A percentile compares a stretch with the other conserved stretches of the same genome.
Evolutionary conservation across 2,113 vertebrate genomes (phyloP).

Genomic region (Eidolon helvum): DNA sequence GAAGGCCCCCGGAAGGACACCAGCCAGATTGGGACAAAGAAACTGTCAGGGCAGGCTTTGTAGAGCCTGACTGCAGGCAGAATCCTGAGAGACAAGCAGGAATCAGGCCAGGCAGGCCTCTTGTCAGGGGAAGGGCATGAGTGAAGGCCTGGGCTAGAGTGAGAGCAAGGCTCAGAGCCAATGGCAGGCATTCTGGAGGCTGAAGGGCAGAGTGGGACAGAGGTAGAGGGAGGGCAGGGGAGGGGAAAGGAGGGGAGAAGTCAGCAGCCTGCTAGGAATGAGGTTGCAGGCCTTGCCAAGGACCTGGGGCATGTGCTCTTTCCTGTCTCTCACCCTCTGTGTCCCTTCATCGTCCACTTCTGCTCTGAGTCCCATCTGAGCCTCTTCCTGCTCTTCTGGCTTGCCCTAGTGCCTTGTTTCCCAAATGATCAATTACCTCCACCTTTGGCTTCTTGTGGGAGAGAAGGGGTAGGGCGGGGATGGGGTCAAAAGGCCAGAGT

Average conservation of each 20-base stretch:
- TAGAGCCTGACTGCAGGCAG: accelerated
- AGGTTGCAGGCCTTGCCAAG: not conserved
- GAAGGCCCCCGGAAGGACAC: not conserved
- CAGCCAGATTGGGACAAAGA: accelerated
- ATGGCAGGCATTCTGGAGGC: not conserved
- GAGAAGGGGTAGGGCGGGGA: accelerated
- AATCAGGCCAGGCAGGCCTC: accelerated
- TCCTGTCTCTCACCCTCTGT: accelerated
- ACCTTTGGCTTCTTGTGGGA: too few relatives aligned
- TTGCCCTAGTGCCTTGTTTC: accelerated
- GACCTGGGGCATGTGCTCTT: not conserved
- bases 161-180: accelerated
- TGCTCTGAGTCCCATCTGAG: accelerated
- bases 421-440: not conserved
- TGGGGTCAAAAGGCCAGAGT: not conserved
- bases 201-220: accelerated
- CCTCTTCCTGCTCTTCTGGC: not conserved
- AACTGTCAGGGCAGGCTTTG: not conserved
- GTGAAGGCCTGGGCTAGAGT: accelerated
- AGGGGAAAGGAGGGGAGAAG: accelerated
- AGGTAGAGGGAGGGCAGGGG: accelerated
- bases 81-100: not conserved
- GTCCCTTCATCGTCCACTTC: accelerated
- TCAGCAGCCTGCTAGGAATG: not conserved
- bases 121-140: not conserved